Evolutionary conservation across 2,888 invertebrate genomes (phyloP).

Genomic region (Pristionchus fissidentatus): DNA sequence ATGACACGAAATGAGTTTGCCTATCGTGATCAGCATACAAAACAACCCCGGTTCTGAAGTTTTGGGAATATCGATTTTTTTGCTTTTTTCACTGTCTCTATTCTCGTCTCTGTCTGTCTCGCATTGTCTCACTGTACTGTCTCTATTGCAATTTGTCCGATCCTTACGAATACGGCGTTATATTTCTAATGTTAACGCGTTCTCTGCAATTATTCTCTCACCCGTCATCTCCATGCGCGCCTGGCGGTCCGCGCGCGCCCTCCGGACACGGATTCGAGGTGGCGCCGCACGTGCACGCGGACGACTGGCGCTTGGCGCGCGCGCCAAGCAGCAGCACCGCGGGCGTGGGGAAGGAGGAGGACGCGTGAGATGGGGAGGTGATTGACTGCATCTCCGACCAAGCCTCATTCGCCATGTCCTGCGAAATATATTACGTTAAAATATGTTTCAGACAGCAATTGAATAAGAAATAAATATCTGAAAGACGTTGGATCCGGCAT

Average conservation of each 20-base stretch:
- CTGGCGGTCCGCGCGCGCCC: conserved; percentile 16
- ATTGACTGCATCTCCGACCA: conserved; percentile 48
- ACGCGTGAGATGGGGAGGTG: not conserved
- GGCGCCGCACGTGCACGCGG: conserved; percentile 40
- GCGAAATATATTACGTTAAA: not conserved
- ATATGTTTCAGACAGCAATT: not conserved
- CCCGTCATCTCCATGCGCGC: conserved; percentile 21
- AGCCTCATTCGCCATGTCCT: conserved; percentile 39
- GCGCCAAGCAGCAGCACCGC: not conserved
- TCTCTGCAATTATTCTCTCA: too few species aligned
- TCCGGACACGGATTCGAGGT: conserved; percentile 46
- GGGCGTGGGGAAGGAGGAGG: conserved; percentile 6
- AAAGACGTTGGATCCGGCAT: not conserved
- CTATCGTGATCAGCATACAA: too few species aligned
- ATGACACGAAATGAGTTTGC: too few species aligned
- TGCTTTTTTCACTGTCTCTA: too few species aligned
- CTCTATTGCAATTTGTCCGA: too few species aligned
- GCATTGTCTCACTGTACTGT: too few species aligned
- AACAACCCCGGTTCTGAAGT: too few species aligned
- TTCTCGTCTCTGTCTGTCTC: too few species aligned
- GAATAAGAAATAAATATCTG: not conserved
- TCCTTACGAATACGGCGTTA: too few species aligned
- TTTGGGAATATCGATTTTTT: too few species aligned
- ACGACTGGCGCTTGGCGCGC: conserved; percentile 43
- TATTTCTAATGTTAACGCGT: too few species aligned